phyloP scores from a whole-genome alignment of 1,140 invertebrate species.

The Drosophila trapezifrons region DNA sequence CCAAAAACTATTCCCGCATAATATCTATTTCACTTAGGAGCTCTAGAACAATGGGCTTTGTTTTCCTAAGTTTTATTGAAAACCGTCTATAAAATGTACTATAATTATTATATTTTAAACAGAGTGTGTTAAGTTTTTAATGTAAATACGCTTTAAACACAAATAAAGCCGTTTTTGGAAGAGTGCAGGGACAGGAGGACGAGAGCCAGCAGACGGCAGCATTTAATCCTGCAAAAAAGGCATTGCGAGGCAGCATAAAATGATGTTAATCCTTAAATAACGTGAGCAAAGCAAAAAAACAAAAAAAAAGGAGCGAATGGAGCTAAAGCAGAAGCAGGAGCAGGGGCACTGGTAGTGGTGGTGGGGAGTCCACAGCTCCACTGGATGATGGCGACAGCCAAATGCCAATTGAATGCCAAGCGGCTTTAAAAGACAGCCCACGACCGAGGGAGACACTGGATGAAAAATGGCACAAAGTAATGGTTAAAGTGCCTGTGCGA shows the following conservation, averaged over 20 bases:
- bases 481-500: constrained; percentile 16
- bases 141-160: not conserved
- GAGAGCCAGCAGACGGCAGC: constrained; percentile 56
- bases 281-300: constrained; percentile 55
- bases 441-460: constrained; percentile 21
- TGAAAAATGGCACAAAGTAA: constrained; percentile 31
- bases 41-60: too few species aligned
- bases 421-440: constrained; percentile 65
- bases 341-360: not conserved
- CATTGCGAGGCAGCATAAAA: constrained; percentile 78
- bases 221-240: constrained; percentile 81
- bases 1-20: too few species aligned
- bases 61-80: too few species aligned
- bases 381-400: constrained; percentile 72
- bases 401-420: constrained; percentile 81
- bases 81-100: too few species aligned
- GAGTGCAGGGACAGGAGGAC: constrained; percentile 18
- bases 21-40: too few species aligned
- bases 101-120: too few species aligned
- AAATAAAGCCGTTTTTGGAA: not conserved
- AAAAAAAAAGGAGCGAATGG: not conserved
- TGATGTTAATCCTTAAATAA: constrained; percentile 82
- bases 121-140: not conserved
- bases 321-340: not conserved
- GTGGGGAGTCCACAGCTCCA: not conserved